A percentile compares a stretch with the other conserved stretches of the same genome.
These are phyloP conservation scores for Goniozus legneri DNA, from an alignment of 1,140 invertebrate species.

Conservation along the genomic window DNA sequence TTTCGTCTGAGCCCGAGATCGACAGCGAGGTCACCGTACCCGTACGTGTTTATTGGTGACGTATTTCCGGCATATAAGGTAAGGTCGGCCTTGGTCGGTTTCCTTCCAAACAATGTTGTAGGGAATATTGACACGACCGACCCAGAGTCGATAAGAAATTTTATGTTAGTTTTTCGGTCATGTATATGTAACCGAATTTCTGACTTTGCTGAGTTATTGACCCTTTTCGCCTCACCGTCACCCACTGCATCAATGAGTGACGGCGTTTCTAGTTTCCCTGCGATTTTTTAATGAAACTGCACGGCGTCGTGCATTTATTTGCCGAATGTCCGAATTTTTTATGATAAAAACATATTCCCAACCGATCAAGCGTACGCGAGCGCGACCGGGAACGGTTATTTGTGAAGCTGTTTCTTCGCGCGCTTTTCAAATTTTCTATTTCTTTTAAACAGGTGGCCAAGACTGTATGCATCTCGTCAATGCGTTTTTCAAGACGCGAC, in stretches of 20 bases:
- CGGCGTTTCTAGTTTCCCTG: constrained; percentile 5
- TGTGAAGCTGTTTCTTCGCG: not conserved
- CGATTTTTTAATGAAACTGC: not conserved
- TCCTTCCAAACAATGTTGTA: not conserved
- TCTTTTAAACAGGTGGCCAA: not conserved
- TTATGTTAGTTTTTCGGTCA: not conserved
- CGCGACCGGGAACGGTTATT: not conserved
- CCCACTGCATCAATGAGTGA: not conserved
- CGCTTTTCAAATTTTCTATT: not conserved
- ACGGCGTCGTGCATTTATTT: not conserved
- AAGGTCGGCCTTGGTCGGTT: not conserved
- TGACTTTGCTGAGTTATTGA: not conserved
- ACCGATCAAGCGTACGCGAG: not conserved
- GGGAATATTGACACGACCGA: constrained; percentile 2
- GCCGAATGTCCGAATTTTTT: constrained; percentile 3
- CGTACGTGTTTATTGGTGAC: constrained; percentile 30
- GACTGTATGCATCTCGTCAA: not conserved
- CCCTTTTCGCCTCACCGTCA: not conserved
- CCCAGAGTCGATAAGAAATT: not conserved
- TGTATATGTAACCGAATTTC: not conserved
- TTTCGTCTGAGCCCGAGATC: constrained; percentile 29
- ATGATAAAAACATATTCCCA: constrained; percentile 7
- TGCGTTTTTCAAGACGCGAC: not conserved
- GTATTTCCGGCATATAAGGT: constrained; percentile 16
- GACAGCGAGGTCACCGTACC: constrained; percentile 24